phyloP scores from a whole-genome alignment of 2,888 invertebrate genomes.

The Scaptodrosophila latifasciaeformis region DNA sequence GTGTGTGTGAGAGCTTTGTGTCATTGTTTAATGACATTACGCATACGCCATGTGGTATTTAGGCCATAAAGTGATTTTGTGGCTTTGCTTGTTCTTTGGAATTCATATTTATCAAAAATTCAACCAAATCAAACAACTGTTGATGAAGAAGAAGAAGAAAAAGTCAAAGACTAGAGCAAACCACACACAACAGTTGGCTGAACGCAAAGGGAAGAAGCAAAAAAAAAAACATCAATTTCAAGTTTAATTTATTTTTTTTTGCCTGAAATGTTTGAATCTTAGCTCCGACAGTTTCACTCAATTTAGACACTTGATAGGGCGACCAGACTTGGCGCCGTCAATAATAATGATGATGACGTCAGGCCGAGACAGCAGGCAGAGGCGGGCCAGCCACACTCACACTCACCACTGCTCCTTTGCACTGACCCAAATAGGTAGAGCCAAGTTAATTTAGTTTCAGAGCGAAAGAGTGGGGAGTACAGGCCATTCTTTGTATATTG shows the following conservation, averaged over 20 bases:
- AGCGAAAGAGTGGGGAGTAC: neutral
- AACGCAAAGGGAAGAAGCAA: neutral
- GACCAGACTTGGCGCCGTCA: no score
- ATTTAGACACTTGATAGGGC: no score
- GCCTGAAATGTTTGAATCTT: no score
- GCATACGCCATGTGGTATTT: slow-evolving; percentile 39
- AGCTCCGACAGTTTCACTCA: no score
- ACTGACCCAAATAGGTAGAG: neutral
- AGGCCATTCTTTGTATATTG: slow-evolving; percentile 39
- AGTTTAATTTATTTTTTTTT: neutral
- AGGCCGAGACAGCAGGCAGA: neutral
- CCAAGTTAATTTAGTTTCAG: neutral
- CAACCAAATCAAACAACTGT: slow-evolving; percentile 48
- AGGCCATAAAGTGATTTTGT: slow-evolving; percentile 29
- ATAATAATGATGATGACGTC: no score
- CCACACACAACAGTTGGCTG: neutral
- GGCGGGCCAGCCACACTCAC: no score
- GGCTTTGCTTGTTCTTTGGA: no score
- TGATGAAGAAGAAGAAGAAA: slow-evolving; percentile 11
- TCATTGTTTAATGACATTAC: slow-evolving; percentile 51
- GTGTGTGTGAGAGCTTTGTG: slow-evolving; percentile 21
- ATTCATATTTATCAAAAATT: no score
- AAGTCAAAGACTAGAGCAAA: slow-evolving; percentile 25
- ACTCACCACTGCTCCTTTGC: no score
- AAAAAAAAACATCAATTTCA: neutral